Percentiles rank a stretch among this genome's conserved stretches.
These are phyloP conservation scores for Syncerus caffer DNA, from an alignment of 2,797 vertebrate genomes.

Conservation along the genomic window DNA sequence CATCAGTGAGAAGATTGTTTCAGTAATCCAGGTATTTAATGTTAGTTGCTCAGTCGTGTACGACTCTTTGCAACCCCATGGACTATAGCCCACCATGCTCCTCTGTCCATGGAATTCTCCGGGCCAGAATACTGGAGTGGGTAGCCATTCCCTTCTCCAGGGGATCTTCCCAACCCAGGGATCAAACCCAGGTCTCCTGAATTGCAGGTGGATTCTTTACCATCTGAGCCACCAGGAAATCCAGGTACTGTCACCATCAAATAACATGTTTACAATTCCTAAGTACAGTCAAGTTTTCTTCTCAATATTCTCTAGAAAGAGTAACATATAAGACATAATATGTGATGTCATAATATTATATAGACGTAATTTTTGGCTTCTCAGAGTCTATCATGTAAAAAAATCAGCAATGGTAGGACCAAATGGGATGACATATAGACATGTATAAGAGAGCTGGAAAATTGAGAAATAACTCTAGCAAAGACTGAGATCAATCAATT, in stretches of 20 bases:
- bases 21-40: not conserved
- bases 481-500: not conserved
- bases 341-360: not conserved
- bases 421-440: not conserved
- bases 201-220: not conserved
- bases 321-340: not conserved
- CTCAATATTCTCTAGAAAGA: not conserved
- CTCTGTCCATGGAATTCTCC: not conserved
- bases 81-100: not conserved
- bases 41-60: not conserved
- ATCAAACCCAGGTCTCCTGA: not conserved
- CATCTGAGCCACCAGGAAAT: not conserved
- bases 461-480: not conserved
- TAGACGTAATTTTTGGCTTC: not conserved
- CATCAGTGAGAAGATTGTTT: not conserved
- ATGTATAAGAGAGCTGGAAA: not conserved
- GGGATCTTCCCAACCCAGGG: not conserved
- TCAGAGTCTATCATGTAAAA: not conserved
- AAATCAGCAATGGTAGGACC: not conserved
- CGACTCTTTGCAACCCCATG: not conserved
- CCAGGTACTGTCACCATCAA: not conserved
- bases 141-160: not conserved
- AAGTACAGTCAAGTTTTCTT: not conserved
- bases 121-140: not conserved
- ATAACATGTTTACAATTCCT: not conserved